These are phyloP conservation scores for Nothoprocta perdicaria DNA, from an alignment of 2,113 vertebrate species.

Conservation along the genomic window DNA sequence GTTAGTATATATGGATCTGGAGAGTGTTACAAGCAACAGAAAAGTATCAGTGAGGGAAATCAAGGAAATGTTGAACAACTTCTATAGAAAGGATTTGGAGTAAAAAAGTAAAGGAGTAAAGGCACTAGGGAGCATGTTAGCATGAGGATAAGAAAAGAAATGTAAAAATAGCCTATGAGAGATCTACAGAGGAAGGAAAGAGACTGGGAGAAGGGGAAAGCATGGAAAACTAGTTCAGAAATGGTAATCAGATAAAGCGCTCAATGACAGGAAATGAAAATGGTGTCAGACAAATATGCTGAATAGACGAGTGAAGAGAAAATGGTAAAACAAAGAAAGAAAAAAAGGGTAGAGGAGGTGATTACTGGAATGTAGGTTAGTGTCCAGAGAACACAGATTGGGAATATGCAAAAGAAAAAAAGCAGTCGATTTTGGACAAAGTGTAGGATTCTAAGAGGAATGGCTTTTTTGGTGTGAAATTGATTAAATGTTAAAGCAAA, in stretches of 20 bases:
- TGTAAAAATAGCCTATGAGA: not conserved
- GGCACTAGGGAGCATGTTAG: not conserved
- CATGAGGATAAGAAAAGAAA: not conserved
- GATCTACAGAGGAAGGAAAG: not conserved
- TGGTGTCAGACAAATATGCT: not conserved
- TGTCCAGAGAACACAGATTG: not conserved
- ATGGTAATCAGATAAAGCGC: not conserved
- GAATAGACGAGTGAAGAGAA: not conserved
- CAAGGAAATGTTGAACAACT: not conserved
- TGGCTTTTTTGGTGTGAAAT: not conserved
- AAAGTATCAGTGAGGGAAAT: not conserved
- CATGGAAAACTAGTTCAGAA: not conserved
- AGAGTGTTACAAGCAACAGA: not conserved
- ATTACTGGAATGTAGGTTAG: not conserved
- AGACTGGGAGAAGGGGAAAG: not conserved
- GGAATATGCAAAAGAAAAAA: not conserved
- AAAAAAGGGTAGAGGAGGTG: not conserved
- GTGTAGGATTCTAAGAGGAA: not conserved
- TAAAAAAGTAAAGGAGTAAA: not conserved
- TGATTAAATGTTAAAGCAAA: slow-evolving; percentile 12
- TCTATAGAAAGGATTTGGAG: not conserved
- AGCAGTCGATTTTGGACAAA: not conserved
- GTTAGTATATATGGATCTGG: not conserved
- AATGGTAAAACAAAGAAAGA: not conserved
- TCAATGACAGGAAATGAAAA: not conserved